These are phyloP conservation scores for Stegodyphus dumicola DNA, from an alignment of 1,140 invertebrate genomes.

Conservation along the genomic window DNA sequence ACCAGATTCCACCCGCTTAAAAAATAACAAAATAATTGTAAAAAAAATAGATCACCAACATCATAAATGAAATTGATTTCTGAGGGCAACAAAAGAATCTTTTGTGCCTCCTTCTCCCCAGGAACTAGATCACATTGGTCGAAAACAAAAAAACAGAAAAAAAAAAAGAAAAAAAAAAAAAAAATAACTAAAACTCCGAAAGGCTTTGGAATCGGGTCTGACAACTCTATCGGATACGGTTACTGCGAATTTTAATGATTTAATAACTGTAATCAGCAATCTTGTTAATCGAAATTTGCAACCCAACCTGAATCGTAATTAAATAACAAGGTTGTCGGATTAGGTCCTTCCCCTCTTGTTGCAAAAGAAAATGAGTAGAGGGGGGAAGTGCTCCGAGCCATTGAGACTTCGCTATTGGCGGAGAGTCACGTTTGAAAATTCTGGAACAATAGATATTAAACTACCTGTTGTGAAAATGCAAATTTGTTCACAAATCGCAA, in stretches of 20 bases:
- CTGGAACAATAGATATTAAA: not conserved
- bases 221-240: constrained; percentile 2
- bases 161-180: no score
- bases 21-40: no score
- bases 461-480: constrained; percentile 11
- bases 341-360: not conserved
- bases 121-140: no score
- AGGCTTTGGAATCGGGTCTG: not conserved
- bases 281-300: constrained; percentile 9
- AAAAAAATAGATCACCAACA: not conserved
- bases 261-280: constrained; percentile 33
- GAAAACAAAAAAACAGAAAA: no score
- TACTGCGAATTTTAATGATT: constrained; percentile 17
- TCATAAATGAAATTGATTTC: not conserved
- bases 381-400: no score
- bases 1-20: no score
- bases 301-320: not conserved
- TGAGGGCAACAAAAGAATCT: not conserved
- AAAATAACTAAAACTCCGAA: not conserved
- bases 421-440: not conserved
- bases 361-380: no score
- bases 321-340: constrained; percentile 25
- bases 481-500: not conserved
- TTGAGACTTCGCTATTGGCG: no score
- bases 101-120: no score